phyloP scores from a whole-genome alignment of 2,888 invertebrate genomes.

The Oscheius sp. region DNA sequence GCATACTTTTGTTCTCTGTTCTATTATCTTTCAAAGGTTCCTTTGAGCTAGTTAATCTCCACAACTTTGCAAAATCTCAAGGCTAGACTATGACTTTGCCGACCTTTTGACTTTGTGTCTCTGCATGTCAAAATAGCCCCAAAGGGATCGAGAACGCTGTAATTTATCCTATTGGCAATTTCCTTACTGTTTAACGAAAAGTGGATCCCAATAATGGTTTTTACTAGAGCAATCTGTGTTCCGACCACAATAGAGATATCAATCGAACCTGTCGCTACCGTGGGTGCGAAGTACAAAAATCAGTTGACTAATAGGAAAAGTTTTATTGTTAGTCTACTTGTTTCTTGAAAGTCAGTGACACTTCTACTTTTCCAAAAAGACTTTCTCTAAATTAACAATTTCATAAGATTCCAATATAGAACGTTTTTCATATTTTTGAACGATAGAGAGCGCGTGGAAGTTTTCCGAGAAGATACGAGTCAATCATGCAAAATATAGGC shows the following conservation, averaged over 20 bases:
- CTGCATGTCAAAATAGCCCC: too few species aligned
- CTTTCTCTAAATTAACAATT: too few species aligned
- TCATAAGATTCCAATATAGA: not conserved
- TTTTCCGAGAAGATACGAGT: not conserved
- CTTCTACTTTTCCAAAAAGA: too few species aligned
- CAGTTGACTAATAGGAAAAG: not conserved
- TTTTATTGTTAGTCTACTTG: not conserved
- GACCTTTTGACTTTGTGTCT: too few species aligned
- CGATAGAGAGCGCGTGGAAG: not conserved
- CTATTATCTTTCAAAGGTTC: not conserved
- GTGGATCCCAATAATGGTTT: too few species aligned
- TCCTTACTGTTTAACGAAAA: too few species aligned
- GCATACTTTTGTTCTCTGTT: not conserved
- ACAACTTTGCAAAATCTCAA: too few species aligned
- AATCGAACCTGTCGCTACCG: not conserved
- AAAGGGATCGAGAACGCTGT: too few species aligned
- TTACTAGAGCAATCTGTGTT: not conserved
- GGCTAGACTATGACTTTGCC: too few species aligned
- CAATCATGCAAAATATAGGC: too few species aligned
- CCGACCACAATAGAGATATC: not conserved
- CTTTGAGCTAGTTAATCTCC: too few species aligned
- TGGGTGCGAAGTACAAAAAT: constrained; percentile 19
- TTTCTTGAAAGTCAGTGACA: not conserved
- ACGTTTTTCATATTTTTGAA: not conserved
- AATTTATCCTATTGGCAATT: too few species aligned